Evolutionary conservation across 2,888 invertebrate species (phyloP).

Genomic region (Myopa testacea): DNA sequence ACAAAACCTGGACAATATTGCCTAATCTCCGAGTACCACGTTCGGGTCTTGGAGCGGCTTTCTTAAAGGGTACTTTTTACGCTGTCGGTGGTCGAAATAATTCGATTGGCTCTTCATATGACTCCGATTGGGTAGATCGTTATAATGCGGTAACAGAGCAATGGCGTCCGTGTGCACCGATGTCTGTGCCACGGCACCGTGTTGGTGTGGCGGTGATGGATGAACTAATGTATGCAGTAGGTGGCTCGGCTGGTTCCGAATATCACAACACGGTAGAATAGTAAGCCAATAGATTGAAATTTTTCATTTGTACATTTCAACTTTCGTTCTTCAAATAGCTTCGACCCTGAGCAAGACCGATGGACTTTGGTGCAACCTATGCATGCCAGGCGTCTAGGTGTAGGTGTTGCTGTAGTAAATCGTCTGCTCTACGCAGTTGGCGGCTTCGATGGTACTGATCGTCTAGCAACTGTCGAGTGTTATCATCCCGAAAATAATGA

Average conservation of each 20-base stretch:
- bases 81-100: slow-evolving; percentile 94
- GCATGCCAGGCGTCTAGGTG: slow-evolving; percentile 83
- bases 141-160: slow-evolving; percentile 88
- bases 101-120: slow-evolving; percentile 87
- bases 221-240: slow-evolving; percentile 89
- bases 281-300: slow-evolving; percentile 69
- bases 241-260: slow-evolving; percentile 87
- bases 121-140: slow-evolving; percentile 83
- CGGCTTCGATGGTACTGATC: slow-evolving; percentile 85
- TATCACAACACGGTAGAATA: slow-evolving; percentile 92
- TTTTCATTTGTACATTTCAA: background rate
- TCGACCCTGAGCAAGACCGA: slow-evolving; percentile 85
- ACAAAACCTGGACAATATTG: slow-evolving; percentile 84
- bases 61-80: slow-evolving; percentile 89
- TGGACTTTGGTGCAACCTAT: slow-evolving; percentile 84
- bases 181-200: slow-evolving; percentile 89
- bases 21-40: slow-evolving; percentile 88
- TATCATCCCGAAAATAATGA: slow-evolving; percentile 93
- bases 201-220: slow-evolving; percentile 96
- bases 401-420: slow-evolving; percentile 84
- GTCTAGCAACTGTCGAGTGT: slow-evolving; percentile 86
- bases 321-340: slow-evolving; percentile 70
- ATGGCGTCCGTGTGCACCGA: slow-evolving; percentile 88
- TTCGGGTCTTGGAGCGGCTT: slow-evolving; percentile 88
- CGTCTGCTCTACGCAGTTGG: slow-evolving; percentile 85